Base-by-base conservation (phyloP, 2,113 vertebrate genomes). In the Phalacrocorax carbo region DNA sequence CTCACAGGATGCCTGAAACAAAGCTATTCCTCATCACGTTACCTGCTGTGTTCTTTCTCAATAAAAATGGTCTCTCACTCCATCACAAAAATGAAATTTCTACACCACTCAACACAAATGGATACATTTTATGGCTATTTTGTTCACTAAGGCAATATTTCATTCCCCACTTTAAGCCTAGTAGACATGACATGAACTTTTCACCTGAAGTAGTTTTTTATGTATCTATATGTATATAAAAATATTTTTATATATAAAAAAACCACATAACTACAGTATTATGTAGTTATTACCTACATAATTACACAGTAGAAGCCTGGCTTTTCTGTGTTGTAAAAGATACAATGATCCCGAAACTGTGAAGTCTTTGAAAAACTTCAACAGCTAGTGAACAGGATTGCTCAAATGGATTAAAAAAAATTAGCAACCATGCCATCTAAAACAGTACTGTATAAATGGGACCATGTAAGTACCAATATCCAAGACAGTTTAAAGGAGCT, bases 1-100 rank as follows among this genome's bases (percentile, higher is more conserved):
- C 44, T 25, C n/a, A 5, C 1, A 2, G 23, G 14, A 38, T 19
- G 42, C 34, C 22, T 3, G 0, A 25, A 25, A 55, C 46, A 79
- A 51, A 57, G 20, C 55, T 22, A 7, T 9, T 80, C 23, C n/a
- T 60, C 11, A 10, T n/a, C 19, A 15, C 1, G 0, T 40, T 34
- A 44, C 42, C 11, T 1, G 2, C 19, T 34, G 7, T 36, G 7
- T 25, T 78, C 7, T 25, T 65, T 29, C 36, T 70, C 54, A 32
- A 73, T 36, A 77, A 69, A 78, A 52, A 48, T 1, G 2, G 12
- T 27, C 23, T 26, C 38, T 70, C 4, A 0, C 17, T 65, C 57
- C 18, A 10, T 38, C 49, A 66, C 30, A 29, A 48, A 79, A 57
- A 34, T 15, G 38, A 15, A 21, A 52, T 21, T 82, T 49, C 29